Evolutionary conservation across 2,888 invertebrate species (phyloP).

Genomic region (Lepas anatifera): DNA sequence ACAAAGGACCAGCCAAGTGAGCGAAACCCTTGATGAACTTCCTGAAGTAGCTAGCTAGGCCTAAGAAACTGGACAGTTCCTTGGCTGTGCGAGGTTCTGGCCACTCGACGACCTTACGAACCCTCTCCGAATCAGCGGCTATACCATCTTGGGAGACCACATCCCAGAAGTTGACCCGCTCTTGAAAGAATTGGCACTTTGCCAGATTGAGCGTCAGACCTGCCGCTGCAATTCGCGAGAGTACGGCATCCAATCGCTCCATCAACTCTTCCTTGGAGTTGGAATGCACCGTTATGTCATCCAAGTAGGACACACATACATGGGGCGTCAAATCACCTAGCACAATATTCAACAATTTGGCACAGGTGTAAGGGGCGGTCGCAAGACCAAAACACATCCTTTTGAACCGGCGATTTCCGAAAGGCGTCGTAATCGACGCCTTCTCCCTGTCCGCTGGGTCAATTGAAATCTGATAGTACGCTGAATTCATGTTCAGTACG

Average conservation of each 20-base stretch:
- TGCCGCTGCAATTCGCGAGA: background rate
- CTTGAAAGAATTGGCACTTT: background rate
- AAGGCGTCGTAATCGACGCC: background rate
- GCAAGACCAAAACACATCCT: background rate
- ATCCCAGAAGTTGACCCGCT: background rate
- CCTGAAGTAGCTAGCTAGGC: no score
- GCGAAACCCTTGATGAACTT: no score
- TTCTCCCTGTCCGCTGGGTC: background rate
- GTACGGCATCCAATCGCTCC: background rate
- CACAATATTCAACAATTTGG: background rate
- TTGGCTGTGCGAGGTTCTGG: background rate
- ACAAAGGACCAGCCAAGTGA: background rate
- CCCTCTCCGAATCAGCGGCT: background rate
- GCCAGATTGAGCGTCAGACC: background rate
- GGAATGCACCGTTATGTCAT: background rate
- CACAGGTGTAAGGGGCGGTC: background rate
- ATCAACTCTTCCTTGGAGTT: background rate
- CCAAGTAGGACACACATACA: background rate
- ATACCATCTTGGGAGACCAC: background rate
- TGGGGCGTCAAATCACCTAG: background rate
- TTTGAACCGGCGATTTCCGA: background rate
- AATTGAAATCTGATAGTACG: no score
- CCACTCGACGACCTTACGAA: background rate
- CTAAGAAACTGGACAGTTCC: no score
- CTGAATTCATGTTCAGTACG: background rate